A percentile compares a stretch with the other conserved stretches of the same genome.
phyloP scores from a whole-genome alignment of 2,888 invertebrate genomes.

The Myathropa florea region DNA sequence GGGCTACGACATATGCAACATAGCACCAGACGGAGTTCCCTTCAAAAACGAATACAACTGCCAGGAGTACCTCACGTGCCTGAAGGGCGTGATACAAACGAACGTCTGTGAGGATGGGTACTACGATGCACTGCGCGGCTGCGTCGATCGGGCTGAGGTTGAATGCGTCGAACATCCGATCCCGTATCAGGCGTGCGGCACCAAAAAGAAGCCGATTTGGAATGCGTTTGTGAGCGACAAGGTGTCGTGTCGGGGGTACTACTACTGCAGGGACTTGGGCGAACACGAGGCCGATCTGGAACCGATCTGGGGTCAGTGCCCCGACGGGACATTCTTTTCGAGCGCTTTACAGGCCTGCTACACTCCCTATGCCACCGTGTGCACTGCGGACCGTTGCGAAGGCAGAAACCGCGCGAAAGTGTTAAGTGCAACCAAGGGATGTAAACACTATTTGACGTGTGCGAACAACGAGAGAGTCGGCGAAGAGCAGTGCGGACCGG shows the following conservation, averaged over 20 bases:
- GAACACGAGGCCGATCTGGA: slow-evolving; percentile 72
- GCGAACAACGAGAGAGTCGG: slow-evolving; percentile 49
- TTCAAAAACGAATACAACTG: slow-evolving; percentile 74
- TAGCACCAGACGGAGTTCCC: slow-evolving; percentile 68
- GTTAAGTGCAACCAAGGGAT: slow-evolving; percentile 70
- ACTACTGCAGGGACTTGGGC: slow-evolving; percentile 75
- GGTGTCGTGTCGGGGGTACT: slow-evolving; percentile 76
- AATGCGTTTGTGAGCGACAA: slow-evolving; percentile 74
- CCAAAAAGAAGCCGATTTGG: slow-evolving; percentile 73
- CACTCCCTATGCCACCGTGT: slow-evolving; percentile 60
- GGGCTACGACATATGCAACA: slow-evolving; percentile 73
- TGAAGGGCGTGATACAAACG: background rate
- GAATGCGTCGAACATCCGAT: slow-evolving; percentile 73
- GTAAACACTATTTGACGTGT: slow-evolving; percentile 73
- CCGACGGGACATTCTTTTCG: slow-evolving; percentile 73
- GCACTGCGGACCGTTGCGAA: slow-evolving; percentile 75
- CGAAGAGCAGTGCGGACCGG: slow-evolving; percentile 48
- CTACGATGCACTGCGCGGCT: slow-evolving; percentile 71
- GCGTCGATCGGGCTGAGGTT: slow-evolving; percentile 72
- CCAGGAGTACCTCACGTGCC: slow-evolving; percentile 73
- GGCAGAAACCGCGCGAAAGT: slow-evolving; percentile 67
- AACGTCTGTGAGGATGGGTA: slow-evolving; percentile 72
- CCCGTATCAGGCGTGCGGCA: slow-evolving; percentile 75
- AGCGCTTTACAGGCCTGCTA: slow-evolving; percentile 70
- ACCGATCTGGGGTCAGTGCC: slow-evolving; percentile 74